Evolutionary conservation across 1,140 invertebrate genomes (phyloP), one percentile per base, ranked within the genome.

Genomic region (Lepidurus couesii): DNA sequence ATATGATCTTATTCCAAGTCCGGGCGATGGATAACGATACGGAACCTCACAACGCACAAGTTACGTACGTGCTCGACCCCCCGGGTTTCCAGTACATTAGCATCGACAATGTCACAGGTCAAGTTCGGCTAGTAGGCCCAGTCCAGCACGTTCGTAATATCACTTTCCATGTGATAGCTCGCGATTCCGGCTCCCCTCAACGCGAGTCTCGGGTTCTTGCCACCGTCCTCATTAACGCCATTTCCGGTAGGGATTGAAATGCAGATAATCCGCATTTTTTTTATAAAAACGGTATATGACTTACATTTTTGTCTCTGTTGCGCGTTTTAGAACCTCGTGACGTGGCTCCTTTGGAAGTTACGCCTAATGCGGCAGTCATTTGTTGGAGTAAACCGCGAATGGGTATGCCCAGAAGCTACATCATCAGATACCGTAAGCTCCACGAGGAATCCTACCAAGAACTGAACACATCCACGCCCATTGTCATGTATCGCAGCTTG

Each of bases 301-400:
- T 77, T 77, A 1, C 21, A 10, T 45, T 77, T 42, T 44, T 77
- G 42, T 77, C 7, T 47, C 21, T 16, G 26, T 78, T 21, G 6
- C 34, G 26, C 26, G 34, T 43, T 42, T 16, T 44, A 79, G 78
- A 74, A 42, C 78, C 78, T 26, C 78, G 78, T 34, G 75, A 75
- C 75, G 74, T 79, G 24, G 44, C 73, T 11, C 73, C 75, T n/a
- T 34, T 44, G 44, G 47, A 74, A 24, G 42, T 79, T n/a, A 47
- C 74, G n/a, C 21, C 78, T 42, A 43, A 74, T 21, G 42, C 74
- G 21, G 78, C 78, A 26, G 74, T 75, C n/a, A 75, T 79, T 75
- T 79, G 78, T 42, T 79, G 78, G 78, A 74, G 47, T 42, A 44
- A 44, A 43, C 78, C 78, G 42, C 26, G 34, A 75, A 44, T 75